phyloP scores from a whole-genome alignment of 2,113 vertebrate genomes.

The Crotalus viridis region DNA sequence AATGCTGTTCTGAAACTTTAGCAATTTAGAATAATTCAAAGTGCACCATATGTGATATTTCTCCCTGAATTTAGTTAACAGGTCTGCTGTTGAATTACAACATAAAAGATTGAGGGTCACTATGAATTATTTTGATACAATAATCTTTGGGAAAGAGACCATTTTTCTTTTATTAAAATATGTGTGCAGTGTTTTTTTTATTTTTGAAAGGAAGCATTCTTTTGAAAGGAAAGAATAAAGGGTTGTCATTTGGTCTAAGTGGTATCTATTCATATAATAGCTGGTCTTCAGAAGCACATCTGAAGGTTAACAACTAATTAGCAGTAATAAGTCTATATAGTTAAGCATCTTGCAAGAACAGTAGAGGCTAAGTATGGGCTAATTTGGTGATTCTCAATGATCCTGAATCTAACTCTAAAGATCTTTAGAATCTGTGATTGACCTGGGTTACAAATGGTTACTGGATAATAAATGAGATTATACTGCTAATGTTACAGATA shows the following conservation, averaged over 20 bases:
- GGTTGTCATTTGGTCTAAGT: slow-evolving; percentile 48
- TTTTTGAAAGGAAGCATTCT: slow-evolving; percentile 39
- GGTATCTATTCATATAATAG: slow-evolving; percentile 37
- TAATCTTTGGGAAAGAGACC: slow-evolving; percentile 19
- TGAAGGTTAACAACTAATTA: slow-evolving; percentile 56
- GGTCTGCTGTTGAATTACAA: slow-evolving; percentile 42
- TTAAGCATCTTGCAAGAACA: slow-evolving; percentile 9
- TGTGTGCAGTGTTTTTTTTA: slow-evolving; percentile 13
- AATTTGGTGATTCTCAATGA: slow-evolving; percentile 12
- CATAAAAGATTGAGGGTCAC: slow-evolving; percentile 25
- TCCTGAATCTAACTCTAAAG: slow-evolving; percentile 25
- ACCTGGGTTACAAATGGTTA: neutral
- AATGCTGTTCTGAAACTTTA: slow-evolving; percentile 12
- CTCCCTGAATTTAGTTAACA: slow-evolving; percentile 32
- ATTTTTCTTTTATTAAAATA: slow-evolving; percentile 47
- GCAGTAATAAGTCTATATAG: slow-evolving; percentile 22
- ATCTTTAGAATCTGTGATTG: slow-evolving; percentile 1
- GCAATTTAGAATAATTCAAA: neutral
- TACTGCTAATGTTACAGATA: neutral
- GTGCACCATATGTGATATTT: neutral
- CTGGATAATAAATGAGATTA: neutral
- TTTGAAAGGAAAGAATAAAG: slow-evolving; percentile 46
- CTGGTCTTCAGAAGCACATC: slow-evolving; percentile 13
- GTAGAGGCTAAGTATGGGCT: neutral
- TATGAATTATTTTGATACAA: slow-evolving; percentile 38